phyloP scores from a whole-genome alignment of 1,140 invertebrate species.

The Ostrea denselamellosa region DNA sequence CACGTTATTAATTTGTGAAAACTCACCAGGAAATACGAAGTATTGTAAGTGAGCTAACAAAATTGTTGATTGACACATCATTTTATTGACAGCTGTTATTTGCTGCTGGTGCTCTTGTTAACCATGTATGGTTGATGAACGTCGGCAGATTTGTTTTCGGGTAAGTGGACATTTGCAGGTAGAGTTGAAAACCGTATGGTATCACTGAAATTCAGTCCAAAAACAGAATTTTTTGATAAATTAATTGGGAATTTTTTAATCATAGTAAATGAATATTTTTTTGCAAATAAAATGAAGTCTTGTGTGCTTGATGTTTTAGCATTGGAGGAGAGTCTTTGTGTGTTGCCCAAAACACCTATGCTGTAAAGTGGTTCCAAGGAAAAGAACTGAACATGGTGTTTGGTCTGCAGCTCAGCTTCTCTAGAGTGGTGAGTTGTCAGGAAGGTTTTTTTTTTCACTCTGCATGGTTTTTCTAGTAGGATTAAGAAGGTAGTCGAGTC shows the following conservation, averaged over 20 bases:
- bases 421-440: conserved; percentile 83
- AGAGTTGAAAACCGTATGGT: not conserved
- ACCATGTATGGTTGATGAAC: conserved; percentile 94
- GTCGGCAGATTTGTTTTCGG: conserved; percentile 97
- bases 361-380: conserved; percentile 98
- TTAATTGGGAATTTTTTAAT: too few relatives aligned
- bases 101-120: conserved; percentile 89
- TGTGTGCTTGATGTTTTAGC: conserved; percentile 81
- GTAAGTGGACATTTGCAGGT: conserved; percentile 80
- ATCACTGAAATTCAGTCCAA: not conserved
- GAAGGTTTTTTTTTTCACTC: not conserved
- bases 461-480: not conserved
- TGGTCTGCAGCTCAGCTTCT: conserved; percentile 95
- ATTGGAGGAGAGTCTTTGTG: conserved; percentile 97
- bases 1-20: too few relatives aligned
- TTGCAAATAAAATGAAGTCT: not conserved
- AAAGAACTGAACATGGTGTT: conserved; percentile 99
- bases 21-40: too few relatives aligned
- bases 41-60: too few relatives aligned
- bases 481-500: too few relatives aligned
- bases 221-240: not conserved
- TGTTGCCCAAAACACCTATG: conserved; percentile 98
- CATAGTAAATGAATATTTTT: too few relatives aligned
- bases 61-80: too few relatives aligned
- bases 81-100: conserved; percentile 83